These are phyloP conservation scores for Alces alces DNA, from an alignment of 2,113 vertebrate genomes.

Conservation along the genomic window DNA sequence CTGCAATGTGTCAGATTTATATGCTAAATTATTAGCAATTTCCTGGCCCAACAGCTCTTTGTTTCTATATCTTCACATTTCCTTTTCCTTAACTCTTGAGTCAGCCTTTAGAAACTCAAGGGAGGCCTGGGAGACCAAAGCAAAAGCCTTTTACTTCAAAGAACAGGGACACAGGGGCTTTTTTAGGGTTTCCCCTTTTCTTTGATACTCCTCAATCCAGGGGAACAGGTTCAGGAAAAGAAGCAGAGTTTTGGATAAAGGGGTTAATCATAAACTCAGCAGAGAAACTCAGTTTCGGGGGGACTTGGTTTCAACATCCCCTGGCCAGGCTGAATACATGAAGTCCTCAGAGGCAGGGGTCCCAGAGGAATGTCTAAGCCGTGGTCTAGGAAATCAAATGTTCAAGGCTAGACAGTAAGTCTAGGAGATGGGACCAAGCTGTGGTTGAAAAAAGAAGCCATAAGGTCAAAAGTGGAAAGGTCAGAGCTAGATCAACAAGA, in stretches of 20 bases:
- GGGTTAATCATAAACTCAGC: background rate
- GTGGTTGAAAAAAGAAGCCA: background rate
- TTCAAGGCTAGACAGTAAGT: background rate
- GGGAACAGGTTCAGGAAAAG: background rate
- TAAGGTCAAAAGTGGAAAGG: background rate
- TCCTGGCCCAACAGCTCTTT: background rate
- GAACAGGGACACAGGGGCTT: background rate
- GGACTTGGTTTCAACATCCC: background rate
- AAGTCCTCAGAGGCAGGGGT: background rate
- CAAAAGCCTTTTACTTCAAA: background rate
- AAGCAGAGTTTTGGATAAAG: background rate
- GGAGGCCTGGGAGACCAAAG: background rate
- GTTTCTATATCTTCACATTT: background rate
- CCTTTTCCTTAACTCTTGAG: background rate
- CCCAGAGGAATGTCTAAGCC: background rate
- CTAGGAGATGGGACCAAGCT: background rate
- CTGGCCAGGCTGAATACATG: background rate
- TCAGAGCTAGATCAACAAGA: background rate
- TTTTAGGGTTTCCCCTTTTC: background rate
- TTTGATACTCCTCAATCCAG: background rate
- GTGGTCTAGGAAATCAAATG: background rate
- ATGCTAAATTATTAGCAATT: background rate
- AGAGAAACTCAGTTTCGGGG: background rate
- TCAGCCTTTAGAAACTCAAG: background rate
- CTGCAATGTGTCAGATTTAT: background rate